Evolutionary conservation across 1,140 invertebrate species (phyloP), one percentile per base, ranked within the genome.

Genomic region (Charaxes varanes): DNA sequence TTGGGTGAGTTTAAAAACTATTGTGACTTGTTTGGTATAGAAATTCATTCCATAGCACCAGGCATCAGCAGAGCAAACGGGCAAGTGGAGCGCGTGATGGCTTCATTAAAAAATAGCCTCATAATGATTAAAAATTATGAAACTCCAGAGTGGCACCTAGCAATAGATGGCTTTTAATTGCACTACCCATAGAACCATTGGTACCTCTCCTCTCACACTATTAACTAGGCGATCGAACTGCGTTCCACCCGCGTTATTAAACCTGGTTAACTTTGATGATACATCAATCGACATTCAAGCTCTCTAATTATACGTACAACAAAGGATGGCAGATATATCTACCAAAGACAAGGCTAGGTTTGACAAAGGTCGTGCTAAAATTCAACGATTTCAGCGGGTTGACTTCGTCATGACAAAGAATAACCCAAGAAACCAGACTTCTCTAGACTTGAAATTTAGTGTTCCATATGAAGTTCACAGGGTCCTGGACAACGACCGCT

Each of bases 381-480:
- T 57, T 11, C 36, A 28, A 2, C 2, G 3, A 8, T 58, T 58
- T 30, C 41, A 49, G 44, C 30, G 38, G 23, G 46, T 49, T 6
- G 49, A 53, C 18, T 58, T 27, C 15, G 54, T 58, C 2, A 8
- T 58, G 5, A 46, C 53, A 7, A 57, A 57, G 41, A 57, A 55
- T 6, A 50, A 55, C 12, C 46, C 46, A 0, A 10, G 53, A 2
- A 52, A 57, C 11, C 48, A 48, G 6, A 46, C 51, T 4, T 42
- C 47, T 1, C 23, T 53, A 5, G 49, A 58, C 8, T 16, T 48
- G 0, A 59, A 48, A 31, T 52, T 28, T 34, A 48, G 51, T 22
- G 38, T 12, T 1, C 43, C 51, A 1, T 54, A 49, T 11, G 52
- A 54, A 35, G 16, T 59, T 28, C 11, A 33, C 10, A 40, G 27